Percentiles rank a stretch among this genome's conserved stretches.
phyloP scores from a whole-genome alignment of 2,797 vertebrate genomes.

The Myoxocephalus aenaeus region DNA sequence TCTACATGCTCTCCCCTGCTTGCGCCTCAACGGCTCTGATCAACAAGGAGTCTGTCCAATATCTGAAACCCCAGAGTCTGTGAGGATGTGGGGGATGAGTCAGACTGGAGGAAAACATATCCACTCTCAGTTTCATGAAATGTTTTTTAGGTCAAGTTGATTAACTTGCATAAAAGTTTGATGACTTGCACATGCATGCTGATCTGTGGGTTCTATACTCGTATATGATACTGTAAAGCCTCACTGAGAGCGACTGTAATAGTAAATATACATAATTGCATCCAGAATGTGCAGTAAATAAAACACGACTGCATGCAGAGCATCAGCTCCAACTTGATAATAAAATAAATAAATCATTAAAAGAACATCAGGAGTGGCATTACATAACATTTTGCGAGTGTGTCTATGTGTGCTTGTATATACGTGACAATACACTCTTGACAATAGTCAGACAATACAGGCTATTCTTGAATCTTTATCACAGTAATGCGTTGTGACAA shows the following conservation, averaged over 20 bases:
- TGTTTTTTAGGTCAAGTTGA: conserved; percentile 60
- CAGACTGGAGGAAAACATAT: conserved; percentile 43
- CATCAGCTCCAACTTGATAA: neutral
- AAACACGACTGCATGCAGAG: conserved; percentile 16
- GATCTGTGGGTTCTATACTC: neutral
- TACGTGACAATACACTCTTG: neutral
- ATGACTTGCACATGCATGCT: conserved; percentile 40
- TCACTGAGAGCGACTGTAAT: neutral
- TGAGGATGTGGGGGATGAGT: conserved; percentile 43
- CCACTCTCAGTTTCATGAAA: conserved; percentile 30
- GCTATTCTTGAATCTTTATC: neutral
- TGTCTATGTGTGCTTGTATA: neutral
- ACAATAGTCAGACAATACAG: neutral
- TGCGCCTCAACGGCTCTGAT: conserved; percentile 33
- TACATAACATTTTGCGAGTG: neutral
- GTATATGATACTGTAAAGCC: neutral
- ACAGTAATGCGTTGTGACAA: neutral
- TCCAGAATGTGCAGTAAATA: conserved; percentile 3
- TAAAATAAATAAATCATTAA: conserved; percentile 8
- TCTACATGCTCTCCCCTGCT: conserved; percentile 41
- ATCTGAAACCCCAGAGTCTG: conserved; percentile 45
- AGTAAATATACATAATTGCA: neutral
- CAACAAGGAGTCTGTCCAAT: conserved; percentile 53
- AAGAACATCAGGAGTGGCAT: conserved; percentile 2
- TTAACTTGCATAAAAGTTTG: conserved; percentile 51